Conservation (phyloP, 2,888 invertebrate genomes). For the Creontiades dilutus region DNA sequence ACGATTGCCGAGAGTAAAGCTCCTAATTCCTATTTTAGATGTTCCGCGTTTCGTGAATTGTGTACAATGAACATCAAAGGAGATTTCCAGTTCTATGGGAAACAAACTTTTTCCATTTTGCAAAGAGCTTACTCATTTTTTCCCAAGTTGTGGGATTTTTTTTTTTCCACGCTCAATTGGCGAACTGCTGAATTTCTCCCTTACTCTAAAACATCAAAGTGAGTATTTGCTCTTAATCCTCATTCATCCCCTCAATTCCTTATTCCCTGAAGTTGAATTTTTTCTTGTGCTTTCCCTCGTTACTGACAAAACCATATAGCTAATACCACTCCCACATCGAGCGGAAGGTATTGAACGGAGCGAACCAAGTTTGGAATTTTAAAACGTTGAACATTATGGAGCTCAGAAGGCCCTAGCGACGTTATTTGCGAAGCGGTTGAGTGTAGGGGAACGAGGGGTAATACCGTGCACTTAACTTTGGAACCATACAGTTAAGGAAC, state of each 20-base stretch:
- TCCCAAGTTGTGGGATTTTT: neutral
- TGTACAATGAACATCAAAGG: constrained; percentile 12
- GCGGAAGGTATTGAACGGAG: too few species aligned
- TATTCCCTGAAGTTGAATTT: neutral
- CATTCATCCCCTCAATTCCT: neutral
- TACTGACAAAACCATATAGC: neutral
- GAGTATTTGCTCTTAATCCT: neutral
- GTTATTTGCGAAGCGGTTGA: too few species aligned
- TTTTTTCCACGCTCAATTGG: constrained; percentile 2
- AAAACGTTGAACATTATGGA: too few species aligned
- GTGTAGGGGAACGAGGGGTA: too few species aligned
- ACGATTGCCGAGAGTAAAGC: neutral
- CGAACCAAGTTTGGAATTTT: too few species aligned
- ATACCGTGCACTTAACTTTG: too few species aligned
- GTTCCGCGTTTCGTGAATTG: neutral
- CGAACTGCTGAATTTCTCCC: constrained; percentile 8
- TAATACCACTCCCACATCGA: neutral
- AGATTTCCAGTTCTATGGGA: neutral
- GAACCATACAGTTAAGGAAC: too few species aligned
- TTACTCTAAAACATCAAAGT: neutral
- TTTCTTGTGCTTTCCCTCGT: neutral
- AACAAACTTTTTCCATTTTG: constrained; percentile 8
- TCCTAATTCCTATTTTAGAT: neutral
- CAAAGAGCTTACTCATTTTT: constrained; percentile 15
- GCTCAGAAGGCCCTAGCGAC: too few species aligned